phyloP scores from a whole-genome alignment of 2,888 invertebrate species.

The Amblyteles armatorius region DNA sequence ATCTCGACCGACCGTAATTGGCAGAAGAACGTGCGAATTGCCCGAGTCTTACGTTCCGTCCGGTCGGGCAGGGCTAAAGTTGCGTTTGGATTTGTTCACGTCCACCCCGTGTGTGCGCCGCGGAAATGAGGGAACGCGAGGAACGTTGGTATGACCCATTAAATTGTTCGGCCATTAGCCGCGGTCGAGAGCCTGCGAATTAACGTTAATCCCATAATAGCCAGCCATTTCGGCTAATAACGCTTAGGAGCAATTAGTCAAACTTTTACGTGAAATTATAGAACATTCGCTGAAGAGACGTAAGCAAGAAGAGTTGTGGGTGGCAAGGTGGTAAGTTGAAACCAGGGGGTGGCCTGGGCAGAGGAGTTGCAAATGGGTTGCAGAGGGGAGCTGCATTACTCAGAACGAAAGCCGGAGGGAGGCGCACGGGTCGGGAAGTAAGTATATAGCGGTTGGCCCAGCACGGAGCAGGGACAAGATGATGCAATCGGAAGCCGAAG shows the following conservation, averaged over 20 bases:
- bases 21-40: background rate
- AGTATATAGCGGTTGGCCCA: conserved; percentile 39
- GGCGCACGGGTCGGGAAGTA: conserved; percentile 40
- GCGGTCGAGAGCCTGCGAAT: conserved; percentile 74
- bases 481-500: conserved; percentile 62
- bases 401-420: conserved; percentile 38
- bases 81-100: conserved; percentile 14
- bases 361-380: conserved; percentile 51
- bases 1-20: conserved; percentile 21
- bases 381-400: conserved; percentile 46
- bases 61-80: background rate
- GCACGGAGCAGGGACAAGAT: conserved; percentile 63
- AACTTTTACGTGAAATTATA: conserved; percentile 77
- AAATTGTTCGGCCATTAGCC: conserved; percentile 59
- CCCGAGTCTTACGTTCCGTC: background rate
- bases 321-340: conserved; percentile 52
- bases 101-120: background rate
- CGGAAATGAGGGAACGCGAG: conserved; percentile 23
- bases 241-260: conserved; percentile 78
- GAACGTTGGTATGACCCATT: conserved; percentile 36
- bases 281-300: conserved; percentile 60
- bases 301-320: conserved; percentile 21
- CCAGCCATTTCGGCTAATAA: conserved; percentile 81
- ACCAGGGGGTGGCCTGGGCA: conserved; percentile 5
- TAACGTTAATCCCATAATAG: conserved; percentile 80